Evolutionary conservation across 1,140 invertebrate species (phyloP), one percentile per base, ranked within the genome.

Genomic region (Cyrtorhinus lividipennis): DNA sequence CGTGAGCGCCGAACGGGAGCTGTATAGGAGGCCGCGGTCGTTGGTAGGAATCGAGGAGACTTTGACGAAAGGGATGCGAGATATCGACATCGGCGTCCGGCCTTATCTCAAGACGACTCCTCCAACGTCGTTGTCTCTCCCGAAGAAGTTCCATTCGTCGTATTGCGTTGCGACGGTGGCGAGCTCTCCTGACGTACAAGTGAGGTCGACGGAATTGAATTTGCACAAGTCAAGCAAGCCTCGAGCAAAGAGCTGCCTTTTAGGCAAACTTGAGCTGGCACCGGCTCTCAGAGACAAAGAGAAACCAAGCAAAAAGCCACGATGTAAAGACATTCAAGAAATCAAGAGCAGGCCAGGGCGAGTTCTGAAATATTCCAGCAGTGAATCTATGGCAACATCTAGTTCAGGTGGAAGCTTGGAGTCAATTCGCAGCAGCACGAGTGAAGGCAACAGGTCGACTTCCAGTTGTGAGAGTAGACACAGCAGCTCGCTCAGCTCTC

Each of bases 381-480:
- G 85, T 1, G 88, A 91, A 71, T 88, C 86, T 70, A 88, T 91
- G 80, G 86, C 86, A 10, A 89, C 86, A 1, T 87, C 84, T 65
- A 88, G 86, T 72, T 88, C 86, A 70, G 85, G 85, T 24, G 87
- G 86, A 10, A 90, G 87, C 72, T 86, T 90, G 83, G 87, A 90
- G 69, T 88, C 86, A 15, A 73, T 90, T 26, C 77, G 85, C 25
- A 88, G 86, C 73, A 88, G 84, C 70, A 89, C 86, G 24, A 89
- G 86, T 68, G 86, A 88, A 73, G 86, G 85, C 2, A 88, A 88
- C 69, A 77, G 86, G 62, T 88, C 85, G 66, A 88, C 84, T 24
- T 86, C 83, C 67, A 88, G 86, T 71, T 87, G 83, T 18, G 86
- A 87, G 70, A 87, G 86, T 69, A 79, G 83, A 20, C 83, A 84